These are phyloP conservation scores for Macroglossus sobrinus DNA, from an alignment of 2,113 vertebrate species.

Conservation along the genomic window DNA sequence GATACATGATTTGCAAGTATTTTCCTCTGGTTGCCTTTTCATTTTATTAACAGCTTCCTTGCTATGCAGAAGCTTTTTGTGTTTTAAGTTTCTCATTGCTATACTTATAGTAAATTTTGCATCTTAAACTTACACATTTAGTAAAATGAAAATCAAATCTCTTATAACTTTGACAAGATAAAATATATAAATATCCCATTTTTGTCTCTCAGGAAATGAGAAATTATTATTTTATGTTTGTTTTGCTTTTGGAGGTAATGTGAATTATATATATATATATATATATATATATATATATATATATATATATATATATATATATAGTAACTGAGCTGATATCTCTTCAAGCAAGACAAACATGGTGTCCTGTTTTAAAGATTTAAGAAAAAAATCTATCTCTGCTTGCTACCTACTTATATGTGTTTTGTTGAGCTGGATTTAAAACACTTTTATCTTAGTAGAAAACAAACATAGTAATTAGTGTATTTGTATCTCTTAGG, in stretches of 20 bases:
- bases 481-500: neutral
- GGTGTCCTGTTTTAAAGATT: neutral
- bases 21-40: neutral
- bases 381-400: neutral
- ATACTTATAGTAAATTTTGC: neutral
- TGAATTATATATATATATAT: neutral
- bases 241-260: neutral
- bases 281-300: neutral
- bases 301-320: neutral
- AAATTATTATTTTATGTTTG: conserved; percentile 2
- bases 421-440: neutral
- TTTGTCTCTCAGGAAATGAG: conserved; percentile 10
- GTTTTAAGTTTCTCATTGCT: conserved; percentile 4
- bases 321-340: neutral
- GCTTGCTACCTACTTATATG: neutral
- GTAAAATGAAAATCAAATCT: neutral
- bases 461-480: neutral
- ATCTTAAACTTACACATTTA: neutral
- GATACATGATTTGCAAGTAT: neutral
- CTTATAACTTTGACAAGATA: neutral
- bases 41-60: neutral
- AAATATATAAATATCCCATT: neutral
- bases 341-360: neutral
- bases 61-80: neutral
- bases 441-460: neutral